Conservation (phyloP, 2,888 invertebrate species). For the Acanthococcus lagerstroemiae region DNA sequence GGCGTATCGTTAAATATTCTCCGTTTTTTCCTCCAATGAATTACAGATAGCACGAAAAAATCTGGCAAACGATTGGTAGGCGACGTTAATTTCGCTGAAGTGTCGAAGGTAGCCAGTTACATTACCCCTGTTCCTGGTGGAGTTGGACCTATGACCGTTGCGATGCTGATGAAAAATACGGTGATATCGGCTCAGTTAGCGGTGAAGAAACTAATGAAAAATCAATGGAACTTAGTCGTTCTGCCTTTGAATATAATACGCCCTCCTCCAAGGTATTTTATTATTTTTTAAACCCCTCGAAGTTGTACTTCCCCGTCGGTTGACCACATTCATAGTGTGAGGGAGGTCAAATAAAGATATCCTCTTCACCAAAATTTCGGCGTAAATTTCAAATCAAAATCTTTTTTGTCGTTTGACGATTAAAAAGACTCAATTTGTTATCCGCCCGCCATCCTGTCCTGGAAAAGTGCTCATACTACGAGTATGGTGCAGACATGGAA, state of each 20-base stretch:
- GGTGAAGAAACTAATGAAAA: slow-evolving; percentile 46
- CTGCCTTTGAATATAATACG: slow-evolving; percentile 52
- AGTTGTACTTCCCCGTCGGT: no score
- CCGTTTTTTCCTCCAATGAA: no score
- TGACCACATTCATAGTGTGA: no score
- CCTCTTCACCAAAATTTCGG: no score
- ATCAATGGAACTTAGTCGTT: slow-evolving; percentile 61
- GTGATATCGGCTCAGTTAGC: slow-evolving; percentile 61
- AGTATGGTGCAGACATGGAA: no score
- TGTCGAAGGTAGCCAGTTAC: slow-evolving; percentile 65
- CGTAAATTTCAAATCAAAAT: no score
- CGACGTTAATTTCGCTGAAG: slow-evolving; percentile 82
- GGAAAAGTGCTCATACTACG: no score
- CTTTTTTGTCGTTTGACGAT: no score
- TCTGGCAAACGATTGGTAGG: slow-evolving; percentile 81
- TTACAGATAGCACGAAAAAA: slow-evolving; percentile 61
- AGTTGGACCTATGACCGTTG: slow-evolving; percentile 99
- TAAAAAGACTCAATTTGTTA: no score
- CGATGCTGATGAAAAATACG: slow-evolving; percentile 94
- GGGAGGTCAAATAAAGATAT: no score
- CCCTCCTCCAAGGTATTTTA: slow-evolving; percentile 71
- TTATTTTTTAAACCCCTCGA: no score
- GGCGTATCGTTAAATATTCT: not conserved
- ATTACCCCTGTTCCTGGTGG: slow-evolving; percentile 95
- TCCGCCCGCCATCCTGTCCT: no score